phyloP scores from a whole-genome alignment of 2,113 vertebrate species.

The Leptosomus discolor region DNA sequence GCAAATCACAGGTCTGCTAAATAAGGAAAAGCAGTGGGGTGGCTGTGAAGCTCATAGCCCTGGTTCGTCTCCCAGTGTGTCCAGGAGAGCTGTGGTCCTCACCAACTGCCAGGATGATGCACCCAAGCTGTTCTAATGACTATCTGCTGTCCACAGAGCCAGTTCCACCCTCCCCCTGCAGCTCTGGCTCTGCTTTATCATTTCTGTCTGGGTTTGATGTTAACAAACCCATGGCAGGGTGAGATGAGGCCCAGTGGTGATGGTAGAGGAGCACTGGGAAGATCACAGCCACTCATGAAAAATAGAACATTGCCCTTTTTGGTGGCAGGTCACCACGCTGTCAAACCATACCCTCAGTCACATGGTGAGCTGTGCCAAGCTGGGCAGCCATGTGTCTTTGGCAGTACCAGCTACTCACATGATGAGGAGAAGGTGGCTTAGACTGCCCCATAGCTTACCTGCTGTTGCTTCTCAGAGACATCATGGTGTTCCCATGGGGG shows the following conservation, averaged over 20 bases:
- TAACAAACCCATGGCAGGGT: no score
- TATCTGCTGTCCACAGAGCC: fast-evolving
- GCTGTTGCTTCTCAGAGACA: background rate
- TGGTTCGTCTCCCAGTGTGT: background rate
- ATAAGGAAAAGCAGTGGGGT: background rate
- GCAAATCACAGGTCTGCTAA: background rate
- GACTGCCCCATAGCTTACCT: background rate
- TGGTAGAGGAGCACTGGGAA: background rate
- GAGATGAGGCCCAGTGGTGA: background rate
- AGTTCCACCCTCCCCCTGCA: background rate
- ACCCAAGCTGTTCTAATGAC: fast-evolving
- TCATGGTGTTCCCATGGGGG: background rate
- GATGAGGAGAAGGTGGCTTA: background rate
- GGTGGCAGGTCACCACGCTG: background rate
- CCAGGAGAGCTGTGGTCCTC: background rate
- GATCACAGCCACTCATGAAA: background rate
- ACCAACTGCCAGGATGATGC: background rate
- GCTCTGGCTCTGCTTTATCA: background rate
- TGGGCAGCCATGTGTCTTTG: background rate
- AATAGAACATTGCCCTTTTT: background rate
- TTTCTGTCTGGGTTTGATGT: background rate
- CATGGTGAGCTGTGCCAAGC: background rate
- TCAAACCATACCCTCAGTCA: background rate
- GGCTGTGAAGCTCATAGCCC: background rate
- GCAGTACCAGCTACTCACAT: background rate